Base-by-base conservation (phyloP, 2,888 invertebrate species). In the Achlya flavicornis region DNA sequence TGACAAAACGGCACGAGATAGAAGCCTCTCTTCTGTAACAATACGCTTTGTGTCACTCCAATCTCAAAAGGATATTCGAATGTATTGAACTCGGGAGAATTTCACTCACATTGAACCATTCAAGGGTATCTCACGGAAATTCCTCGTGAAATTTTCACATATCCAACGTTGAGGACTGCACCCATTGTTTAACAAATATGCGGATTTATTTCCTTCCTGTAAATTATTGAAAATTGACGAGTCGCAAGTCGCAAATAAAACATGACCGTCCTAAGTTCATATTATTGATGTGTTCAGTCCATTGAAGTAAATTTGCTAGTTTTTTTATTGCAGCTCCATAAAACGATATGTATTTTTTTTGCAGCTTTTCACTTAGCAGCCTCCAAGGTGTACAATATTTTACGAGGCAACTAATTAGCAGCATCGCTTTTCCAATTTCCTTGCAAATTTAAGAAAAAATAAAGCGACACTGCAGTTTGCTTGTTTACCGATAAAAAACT, bases 21-120 rank as follows among this genome's bases (percentile, higher is more conserved):
- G 84, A 85, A 85, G 83, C 83, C 83, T 85, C 84, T 86, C 85
- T 82, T 84, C 80, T 86, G 83, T 85, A 84, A 90, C 90, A 89
- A 88, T 90, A 87, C 87, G 88, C 89, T 91, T 90, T 92, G 90
- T 88, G 87, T 89, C 90, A 86, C 88, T 89, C 83, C 88, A 89
- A 89, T 89, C 87, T 87, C 85, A 85, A 91, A 90, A 90, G 87
- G 88, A 90, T 90, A 90, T 91, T 85, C 85, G 85, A 87, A 90
- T 88, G 89, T 90, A 91, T 90, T 87, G 90, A 90, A 88, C 85
- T 84, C 82, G 73, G 72, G 85, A 86, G 85, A 87, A 88, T 89
- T 89, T 87, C 87, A 86, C 86, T 86, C 85, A 82, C 86, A 84
- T 81, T 81, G 77, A 79, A 74, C 82, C 80, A 78, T 81, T 84